A percentile compares a stretch with the other conserved stretches of the same genome.
phyloP scores from a whole-genome alignment of 30 jellyfish, hydroid and myxozoan species.

The Cassiopea andromeda region DNA sequence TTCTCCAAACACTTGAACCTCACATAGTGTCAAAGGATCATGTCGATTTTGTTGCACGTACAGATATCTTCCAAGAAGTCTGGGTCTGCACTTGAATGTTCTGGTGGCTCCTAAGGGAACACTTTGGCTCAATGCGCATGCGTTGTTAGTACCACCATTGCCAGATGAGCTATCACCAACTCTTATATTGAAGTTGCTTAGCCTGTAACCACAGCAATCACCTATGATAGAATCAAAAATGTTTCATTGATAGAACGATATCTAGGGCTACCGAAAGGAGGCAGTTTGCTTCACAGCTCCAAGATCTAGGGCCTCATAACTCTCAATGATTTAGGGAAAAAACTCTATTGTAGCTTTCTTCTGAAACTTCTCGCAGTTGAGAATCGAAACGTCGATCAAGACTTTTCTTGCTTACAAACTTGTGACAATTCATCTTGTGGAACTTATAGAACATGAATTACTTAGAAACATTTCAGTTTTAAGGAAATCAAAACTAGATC shows the following conservation, averaged over 20 bases:
- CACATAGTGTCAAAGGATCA: slow-evolving; percentile 7
- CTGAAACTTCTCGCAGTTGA: neutral
- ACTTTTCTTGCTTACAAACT: neutral
- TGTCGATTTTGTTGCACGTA: slow-evolving; percentile 2
- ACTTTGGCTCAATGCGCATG: slow-evolving; percentile 15
- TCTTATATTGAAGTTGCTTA: slow-evolving; percentile 17
- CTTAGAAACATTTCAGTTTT: neutral
- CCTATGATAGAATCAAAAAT: neutral
- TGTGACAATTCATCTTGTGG: neutral
- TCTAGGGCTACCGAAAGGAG: neutral
- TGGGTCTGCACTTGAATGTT: slow-evolving; percentile 17
- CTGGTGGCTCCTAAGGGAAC: slow-evolving; percentile 14
- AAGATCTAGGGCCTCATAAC: too few species aligned
- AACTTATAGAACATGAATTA: neutral
- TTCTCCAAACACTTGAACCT: slow-evolving; percentile 31
- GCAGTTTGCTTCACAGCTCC: too few species aligned
- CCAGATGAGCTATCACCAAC: slow-evolving; percentile 27
- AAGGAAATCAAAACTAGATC: too few species aligned
- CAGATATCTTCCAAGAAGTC: slow-evolving; percentile 21
- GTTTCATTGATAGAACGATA: neutral
- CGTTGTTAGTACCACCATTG: neutral
- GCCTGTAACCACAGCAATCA: slow-evolving; percentile 33
- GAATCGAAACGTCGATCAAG: neutral
- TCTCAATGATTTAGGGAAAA: neutral
- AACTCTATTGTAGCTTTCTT: neutral